These are phyloP conservation scores for Drosophila takahashii DNA, from an alignment of 1,140 invertebrate species.

Conservation along the genomic window DNA sequence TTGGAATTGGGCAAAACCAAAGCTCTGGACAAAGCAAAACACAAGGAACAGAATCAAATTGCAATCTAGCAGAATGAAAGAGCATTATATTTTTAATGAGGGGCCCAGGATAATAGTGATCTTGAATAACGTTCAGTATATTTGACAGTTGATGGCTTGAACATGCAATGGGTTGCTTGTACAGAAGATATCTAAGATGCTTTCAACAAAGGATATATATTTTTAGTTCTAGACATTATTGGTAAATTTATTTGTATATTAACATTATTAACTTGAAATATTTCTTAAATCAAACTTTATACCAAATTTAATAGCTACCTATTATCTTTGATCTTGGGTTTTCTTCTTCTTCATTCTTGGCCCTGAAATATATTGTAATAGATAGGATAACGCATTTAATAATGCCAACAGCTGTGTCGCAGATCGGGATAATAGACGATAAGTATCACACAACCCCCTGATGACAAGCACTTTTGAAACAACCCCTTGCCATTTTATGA, in stretches of 20 bases:
- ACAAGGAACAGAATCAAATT: conserved; percentile 34
- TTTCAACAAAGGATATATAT: no score
- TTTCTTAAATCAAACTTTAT: no score
- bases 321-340: not conserved
- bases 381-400: not conserved
- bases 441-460: conserved; percentile 5
- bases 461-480: conserved; percentile 3
- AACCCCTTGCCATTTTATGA: not conserved
- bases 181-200: no score
- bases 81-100: conserved; percentile 32
- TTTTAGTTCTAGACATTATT: no score
- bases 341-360: no score
- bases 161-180: not conserved
- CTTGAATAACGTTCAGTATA: conserved; percentile 7
- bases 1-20: conserved; percentile 58
- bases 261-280: no score
- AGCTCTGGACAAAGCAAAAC: conserved; percentile 29
- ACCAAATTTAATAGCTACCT: not conserved
- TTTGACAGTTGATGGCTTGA: no score
- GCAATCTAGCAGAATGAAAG: conserved; percentile 31
- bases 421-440: conserved; percentile 13
- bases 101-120: conserved; percentile 19
- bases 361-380: not conserved
- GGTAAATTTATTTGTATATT: no score
- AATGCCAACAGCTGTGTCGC: conserved; percentile 4